These are phyloP conservation scores for Echinarachnius parma DNA, from an alignment of 53 echinoderm and acorn worm genomes.

Conservation along the genomic window DNA sequence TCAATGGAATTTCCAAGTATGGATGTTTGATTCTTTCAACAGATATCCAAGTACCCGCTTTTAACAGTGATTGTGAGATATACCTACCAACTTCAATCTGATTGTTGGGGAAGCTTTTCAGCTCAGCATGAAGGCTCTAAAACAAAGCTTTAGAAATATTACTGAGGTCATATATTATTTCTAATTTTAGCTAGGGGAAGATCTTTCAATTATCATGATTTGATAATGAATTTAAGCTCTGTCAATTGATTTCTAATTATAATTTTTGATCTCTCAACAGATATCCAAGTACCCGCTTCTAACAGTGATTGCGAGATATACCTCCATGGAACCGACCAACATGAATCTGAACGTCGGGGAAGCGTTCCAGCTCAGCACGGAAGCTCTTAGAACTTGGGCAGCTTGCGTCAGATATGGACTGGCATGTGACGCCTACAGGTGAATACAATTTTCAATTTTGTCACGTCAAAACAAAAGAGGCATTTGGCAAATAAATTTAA, in stretches of 20 bases:
- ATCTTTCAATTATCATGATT: too few relatives aligned
- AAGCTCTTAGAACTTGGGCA: constrained; percentile 68
- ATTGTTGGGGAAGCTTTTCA: too few relatives aligned
- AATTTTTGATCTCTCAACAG: not conserved
- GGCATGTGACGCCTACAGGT: constrained; percentile 86
- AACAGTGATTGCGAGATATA: constrained; percentile 57
- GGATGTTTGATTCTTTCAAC: not conserved
- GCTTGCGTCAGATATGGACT: constrained; percentile 77
- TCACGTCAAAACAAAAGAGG: not conserved
- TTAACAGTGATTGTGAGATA: constrained; percentile 61
- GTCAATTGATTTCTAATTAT: too few relatives aligned
- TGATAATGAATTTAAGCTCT: too few relatives aligned
- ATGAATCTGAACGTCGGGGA: constrained; percentile 93
- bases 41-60: constrained; percentile 42
- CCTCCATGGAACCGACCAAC: constrained; percentile 75
- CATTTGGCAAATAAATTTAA: not conserved
- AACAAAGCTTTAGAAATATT: too few relatives aligned
- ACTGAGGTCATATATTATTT: too few relatives aligned
- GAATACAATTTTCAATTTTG: too few relatives aligned
- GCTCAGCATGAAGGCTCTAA: too few relatives aligned
- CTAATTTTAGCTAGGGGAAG: too few relatives aligned
- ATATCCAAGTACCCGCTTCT: constrained; percentile 45
- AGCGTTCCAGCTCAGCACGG: constrained; percentile 76
- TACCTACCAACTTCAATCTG: constrained; percentile 72
- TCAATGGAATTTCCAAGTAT: too few relatives aligned